Evolutionary conservation across 2,113 vertebrate species (phyloP).

Genomic region (Lanius collurio): DNA sequence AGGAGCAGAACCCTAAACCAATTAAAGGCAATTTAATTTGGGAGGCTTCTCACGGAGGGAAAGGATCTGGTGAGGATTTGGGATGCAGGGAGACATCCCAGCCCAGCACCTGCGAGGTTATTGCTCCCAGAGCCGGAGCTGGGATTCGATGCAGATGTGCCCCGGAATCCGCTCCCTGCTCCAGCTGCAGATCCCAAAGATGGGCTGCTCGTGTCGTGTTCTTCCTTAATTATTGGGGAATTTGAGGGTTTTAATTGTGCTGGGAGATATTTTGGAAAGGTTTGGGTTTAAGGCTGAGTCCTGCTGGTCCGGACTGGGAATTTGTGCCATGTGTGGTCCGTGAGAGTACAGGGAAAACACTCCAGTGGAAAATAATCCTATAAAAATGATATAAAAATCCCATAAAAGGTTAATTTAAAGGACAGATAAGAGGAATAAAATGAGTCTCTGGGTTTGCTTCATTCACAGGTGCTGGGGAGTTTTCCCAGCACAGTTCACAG

Average conservation of each 20-base stretch:
- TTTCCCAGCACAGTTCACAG: background rate
- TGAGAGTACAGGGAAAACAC: fast-evolving
- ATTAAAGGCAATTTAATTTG: background rate
- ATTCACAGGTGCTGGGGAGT: fast-evolving
- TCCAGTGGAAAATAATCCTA: background rate
- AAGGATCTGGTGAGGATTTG: background rate
- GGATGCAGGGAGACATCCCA: background rate
- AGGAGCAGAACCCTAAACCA: slow-evolving; percentile 2
- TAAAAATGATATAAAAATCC: background rate
- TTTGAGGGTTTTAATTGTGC: background rate
- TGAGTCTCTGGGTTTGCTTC: background rate
- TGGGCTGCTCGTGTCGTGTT: fast-evolving
- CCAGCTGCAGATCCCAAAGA: background rate
- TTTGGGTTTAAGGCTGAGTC: background rate
- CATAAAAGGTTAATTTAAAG: background rate
- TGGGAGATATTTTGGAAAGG: background rate
- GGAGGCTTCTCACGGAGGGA: background rate
- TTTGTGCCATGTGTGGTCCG: fast-evolving
- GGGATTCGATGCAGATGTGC: slow-evolving; percentile 4
- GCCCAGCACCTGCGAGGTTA: slow-evolving; percentile 4
- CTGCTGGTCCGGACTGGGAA: fast-evolving
- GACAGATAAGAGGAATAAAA: background rate
- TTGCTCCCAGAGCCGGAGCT: background rate
- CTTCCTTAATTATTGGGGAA: background rate
- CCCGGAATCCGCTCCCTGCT: background rate